phyloP scores from a whole-genome alignment of 2,113 vertebrate species.

The Dasyprocta punctata region DNA sequence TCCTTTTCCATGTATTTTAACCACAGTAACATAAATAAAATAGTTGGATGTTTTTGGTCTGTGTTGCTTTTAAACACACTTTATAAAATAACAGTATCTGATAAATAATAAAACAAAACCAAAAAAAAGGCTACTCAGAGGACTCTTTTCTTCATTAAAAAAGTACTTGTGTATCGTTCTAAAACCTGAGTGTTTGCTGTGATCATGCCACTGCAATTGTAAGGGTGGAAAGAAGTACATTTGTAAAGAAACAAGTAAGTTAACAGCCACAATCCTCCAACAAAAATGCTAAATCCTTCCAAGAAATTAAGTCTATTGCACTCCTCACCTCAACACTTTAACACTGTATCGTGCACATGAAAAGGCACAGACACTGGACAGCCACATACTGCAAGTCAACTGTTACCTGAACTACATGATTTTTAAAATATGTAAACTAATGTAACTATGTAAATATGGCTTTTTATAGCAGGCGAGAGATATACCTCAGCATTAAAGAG shows the following conservation, averaged over 20 bases:
- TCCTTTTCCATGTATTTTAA: too few species aligned
- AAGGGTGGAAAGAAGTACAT: not conserved
- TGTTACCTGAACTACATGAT: not conserved
- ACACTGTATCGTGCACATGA: not conserved
- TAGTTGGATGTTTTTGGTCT: too few species aligned
- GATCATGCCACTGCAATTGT: not conserved
- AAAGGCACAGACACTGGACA: not conserved
- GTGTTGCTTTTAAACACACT: too few species aligned
- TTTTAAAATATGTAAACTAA: not conserved
- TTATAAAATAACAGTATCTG: too few species aligned
- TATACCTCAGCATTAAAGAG: not conserved
- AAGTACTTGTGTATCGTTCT: not conserved
- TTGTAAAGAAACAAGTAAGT: not conserved
- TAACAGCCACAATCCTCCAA: not conserved
- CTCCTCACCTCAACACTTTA: not conserved
- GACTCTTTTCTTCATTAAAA: not conserved
- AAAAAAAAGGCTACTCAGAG: not conserved
- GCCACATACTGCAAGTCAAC: not conserved
- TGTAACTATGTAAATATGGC: not conserved
- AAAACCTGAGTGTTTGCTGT: not conserved
- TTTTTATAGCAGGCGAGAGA: not conserved
- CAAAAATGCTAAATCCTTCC: not conserved
- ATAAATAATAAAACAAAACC: too few species aligned
- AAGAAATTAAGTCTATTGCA: not conserved
- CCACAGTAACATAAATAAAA: too few species aligned